Base-by-base conservation (phyloP, 2,797 vertebrate species). In the Pyrocephalus nanus region DNA sequence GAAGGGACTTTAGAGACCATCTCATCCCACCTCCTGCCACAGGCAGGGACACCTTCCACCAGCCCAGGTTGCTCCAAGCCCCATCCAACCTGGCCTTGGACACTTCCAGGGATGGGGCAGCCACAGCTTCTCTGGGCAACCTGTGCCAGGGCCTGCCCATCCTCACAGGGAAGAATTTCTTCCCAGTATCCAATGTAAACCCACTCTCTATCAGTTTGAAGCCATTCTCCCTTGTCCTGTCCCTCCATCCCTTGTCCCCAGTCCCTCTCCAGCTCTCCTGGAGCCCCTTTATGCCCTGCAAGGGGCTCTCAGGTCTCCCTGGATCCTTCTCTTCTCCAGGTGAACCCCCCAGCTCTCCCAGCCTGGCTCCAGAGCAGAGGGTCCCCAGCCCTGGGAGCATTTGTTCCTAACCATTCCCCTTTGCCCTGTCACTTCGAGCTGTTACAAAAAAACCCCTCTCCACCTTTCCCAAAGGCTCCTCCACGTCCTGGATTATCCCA, bases 111-210 rank as follows among this genome's bases (percentile, higher is more conserved):
- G 32, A 43, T 64, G 23, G 30, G 26, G 36, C 66, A 78, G 50
- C 74, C 65, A 3, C 50, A 78, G 84, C 84, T 70, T 4, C 73
- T 62, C 55, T 86, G 83, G n/a, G 20, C 47, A 77, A 10, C 15
- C 73, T 40, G 30, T 55, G 16, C 57, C 65, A 62, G 73, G 12
- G 20, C 48, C 38, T 86, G 1, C 11, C 64, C 40, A 34, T 13
- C 20, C 40, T 62, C 2, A 0, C 42, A 48, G 57, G 2, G 3
- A 50, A 11, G 1, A 16, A 36, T 57, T 72, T 15, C 18, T 23
- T 15, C 13, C 43, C 32, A 9, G 1, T 7, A 25, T 51, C 38
- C 51, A 38, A 51, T 2, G 16, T 1, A 17, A 0, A 9, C 48
- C 12, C 14, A 6, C 50, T 14, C 48, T 16, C 8, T 51, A 2